Conservation (phyloP, 35 echinoderm and acorn worm genomes). For the Lytechinus variegatus region DNA sequence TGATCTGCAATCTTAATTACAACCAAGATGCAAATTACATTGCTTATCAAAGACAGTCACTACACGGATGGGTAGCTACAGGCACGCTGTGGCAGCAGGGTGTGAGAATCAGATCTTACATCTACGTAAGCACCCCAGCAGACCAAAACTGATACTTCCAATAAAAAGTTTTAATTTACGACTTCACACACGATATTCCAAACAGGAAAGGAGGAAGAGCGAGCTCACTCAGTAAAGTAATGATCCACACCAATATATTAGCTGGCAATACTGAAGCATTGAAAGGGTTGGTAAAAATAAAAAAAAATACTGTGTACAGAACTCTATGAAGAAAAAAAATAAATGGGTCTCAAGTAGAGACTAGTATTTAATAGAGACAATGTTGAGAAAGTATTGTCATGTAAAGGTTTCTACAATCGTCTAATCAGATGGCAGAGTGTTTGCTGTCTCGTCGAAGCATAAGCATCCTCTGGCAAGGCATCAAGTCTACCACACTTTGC, state of each 20-base stretch:
- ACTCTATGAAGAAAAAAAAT: no score
- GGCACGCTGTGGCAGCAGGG: not conserved
- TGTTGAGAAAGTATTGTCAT: no score
- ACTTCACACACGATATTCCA: not conserved
- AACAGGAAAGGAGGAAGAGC: not conserved
- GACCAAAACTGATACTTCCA: conserved; percentile 6
- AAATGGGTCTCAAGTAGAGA: no score
- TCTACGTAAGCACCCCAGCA: not conserved
- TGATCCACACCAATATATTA: not conserved
- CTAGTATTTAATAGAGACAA: no score
- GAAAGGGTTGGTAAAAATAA: no score
- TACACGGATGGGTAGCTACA: not conserved
- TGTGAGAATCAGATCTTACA: not conserved
- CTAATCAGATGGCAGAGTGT: no score
- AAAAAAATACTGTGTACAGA: no score
- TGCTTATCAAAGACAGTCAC: conserved; percentile 23
- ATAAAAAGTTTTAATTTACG: not conserved
- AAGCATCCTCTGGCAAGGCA: no score
- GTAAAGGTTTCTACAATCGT: no score
- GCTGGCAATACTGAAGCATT: no score
- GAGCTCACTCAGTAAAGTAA: not conserved
- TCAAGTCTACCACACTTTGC: no score
- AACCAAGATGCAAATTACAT: conserved; percentile 14
- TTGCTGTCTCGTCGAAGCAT: no score
- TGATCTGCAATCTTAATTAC: not conserved